Percentiles rank a stretch among this genome's conserved stretches.
Evolutionary conservation across 1,140 invertebrate species (phyloP).

Genomic region (Apis dorsata): DNA sequence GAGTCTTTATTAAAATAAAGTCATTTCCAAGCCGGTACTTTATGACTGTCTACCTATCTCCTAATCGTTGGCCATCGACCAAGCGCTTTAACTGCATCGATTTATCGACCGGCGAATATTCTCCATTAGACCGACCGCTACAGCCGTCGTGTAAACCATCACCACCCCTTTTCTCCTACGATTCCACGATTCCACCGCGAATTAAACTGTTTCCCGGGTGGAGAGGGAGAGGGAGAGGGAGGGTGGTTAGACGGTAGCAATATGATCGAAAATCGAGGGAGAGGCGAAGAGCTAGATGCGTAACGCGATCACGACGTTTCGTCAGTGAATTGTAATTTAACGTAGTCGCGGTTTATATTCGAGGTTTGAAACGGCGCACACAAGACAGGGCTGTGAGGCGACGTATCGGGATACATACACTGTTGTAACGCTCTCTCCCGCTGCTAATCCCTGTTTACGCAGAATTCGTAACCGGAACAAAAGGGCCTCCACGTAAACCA

Average conservation of each 20-base stretch:
- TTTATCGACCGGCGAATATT: constrained; percentile 3
- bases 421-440: not conserved
- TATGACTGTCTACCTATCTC: not conserved
- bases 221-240: too few species aligned
- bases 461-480: constrained; percentile 22
- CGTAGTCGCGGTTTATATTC: too few species aligned
- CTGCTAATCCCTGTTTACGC: constrained; percentile 29
- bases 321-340: constrained; percentile 26
- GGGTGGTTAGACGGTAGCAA: not conserved
- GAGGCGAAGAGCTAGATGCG: not conserved
- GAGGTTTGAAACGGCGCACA: too few species aligned
- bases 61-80: constrained; percentile 29
- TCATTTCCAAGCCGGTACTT: constrained; percentile 38
- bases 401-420: not conserved
- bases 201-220: not conserved
- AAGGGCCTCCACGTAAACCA: too few species aligned
- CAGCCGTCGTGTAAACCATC: not conserved
- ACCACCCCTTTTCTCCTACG: not conserved
- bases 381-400: too few species aligned
- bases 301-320: too few species aligned
- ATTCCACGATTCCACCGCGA: not conserved
- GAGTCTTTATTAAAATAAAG: constrained; percentile 59
- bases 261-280: not conserved
- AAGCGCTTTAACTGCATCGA: not conserved
- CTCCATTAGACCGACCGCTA: not conserved